These are phyloP conservation scores for Prunella strophiata DNA, from an alignment of 2,797 vertebrate genomes.

Conservation along the genomic window DNA sequence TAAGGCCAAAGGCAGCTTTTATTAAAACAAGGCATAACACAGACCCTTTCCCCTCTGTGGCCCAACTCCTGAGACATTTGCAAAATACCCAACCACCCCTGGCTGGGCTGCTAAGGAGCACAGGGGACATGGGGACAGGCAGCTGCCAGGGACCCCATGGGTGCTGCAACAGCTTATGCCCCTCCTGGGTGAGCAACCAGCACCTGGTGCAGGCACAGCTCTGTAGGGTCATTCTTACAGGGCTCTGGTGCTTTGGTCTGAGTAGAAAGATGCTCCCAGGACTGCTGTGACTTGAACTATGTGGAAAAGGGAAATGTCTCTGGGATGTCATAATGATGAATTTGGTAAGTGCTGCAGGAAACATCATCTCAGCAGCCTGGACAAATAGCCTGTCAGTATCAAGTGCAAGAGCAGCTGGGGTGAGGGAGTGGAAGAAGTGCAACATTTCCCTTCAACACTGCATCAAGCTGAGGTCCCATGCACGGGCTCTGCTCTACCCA, in stretches of 20 bases:
- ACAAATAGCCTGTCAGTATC: background rate
- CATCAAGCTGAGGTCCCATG: background rate
- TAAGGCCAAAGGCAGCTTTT: background rate
- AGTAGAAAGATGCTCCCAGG: background rate
- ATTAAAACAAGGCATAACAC: too few relatives aligned
- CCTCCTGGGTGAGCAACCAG: background rate
- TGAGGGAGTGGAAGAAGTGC: background rate
- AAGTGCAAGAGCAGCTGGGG: background rate
- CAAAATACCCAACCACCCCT: background rate
- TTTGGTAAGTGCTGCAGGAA: background rate
- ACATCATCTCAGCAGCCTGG: background rate
- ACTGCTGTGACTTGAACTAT: background rate
- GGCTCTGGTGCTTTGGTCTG: background rate
- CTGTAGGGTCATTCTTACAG: background rate
- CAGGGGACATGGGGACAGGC: background rate
- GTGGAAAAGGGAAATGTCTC: background rate
- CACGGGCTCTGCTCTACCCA: background rate
- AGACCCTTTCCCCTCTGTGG: accelerated
- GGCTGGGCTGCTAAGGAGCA: accelerated
- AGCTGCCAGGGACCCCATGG: background rate
- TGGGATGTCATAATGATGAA: background rate
- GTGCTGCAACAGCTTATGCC: background rate
- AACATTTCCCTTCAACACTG: background rate
- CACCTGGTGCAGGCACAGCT: background rate
- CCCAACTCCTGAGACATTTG: background rate